phyloP scores from a whole-genome alignment of 2,888 invertebrate species.

The Slavum lentiscoides region DNA sequence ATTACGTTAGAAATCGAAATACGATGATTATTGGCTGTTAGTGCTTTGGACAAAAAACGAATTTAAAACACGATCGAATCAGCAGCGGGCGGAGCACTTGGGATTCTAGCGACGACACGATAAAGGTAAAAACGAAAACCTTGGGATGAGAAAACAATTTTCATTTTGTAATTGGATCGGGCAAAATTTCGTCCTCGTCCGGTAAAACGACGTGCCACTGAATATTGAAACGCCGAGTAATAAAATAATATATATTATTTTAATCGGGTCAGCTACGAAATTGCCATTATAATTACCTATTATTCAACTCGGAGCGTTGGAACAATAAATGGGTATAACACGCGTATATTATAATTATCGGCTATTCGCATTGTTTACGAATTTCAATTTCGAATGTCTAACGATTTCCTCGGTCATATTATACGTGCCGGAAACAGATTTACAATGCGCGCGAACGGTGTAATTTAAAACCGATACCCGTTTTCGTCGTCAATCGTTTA shows the following conservation, averaged over 20 bases:
- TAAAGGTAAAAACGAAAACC: too few species aligned
- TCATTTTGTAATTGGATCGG: too few species aligned
- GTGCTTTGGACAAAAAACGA: too few species aligned
- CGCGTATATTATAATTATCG: constrained; percentile 26
- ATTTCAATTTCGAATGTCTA: constrained; percentile 34
- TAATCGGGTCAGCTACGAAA: constrained; percentile 20
- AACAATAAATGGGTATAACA: constrained; percentile 6
- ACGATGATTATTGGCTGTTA: too few species aligned
- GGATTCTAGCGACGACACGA: too few species aligned
- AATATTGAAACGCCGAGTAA: not conserved
- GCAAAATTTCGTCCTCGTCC: too few species aligned
- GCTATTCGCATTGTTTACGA: constrained; percentile 22
- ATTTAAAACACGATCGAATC: too few species aligned
- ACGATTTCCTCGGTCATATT: constrained; percentile 33
- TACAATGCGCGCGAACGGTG: not conserved
- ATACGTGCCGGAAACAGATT: constrained; percentile 20
- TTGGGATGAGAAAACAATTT: too few species aligned
- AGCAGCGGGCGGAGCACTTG: too few species aligned
- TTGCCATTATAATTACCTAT: constrained; percentile 10
- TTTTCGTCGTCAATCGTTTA: not conserved
- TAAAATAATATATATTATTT: too few species aligned
- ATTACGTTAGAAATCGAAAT: too few species aligned
- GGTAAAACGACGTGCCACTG: not conserved
- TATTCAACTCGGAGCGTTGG: too few species aligned
- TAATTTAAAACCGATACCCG: constrained; percentile 5